Evolutionary conservation across 2,888 invertebrate genomes (phyloP).

Genomic region (Cerastoderma edule): DNA sequence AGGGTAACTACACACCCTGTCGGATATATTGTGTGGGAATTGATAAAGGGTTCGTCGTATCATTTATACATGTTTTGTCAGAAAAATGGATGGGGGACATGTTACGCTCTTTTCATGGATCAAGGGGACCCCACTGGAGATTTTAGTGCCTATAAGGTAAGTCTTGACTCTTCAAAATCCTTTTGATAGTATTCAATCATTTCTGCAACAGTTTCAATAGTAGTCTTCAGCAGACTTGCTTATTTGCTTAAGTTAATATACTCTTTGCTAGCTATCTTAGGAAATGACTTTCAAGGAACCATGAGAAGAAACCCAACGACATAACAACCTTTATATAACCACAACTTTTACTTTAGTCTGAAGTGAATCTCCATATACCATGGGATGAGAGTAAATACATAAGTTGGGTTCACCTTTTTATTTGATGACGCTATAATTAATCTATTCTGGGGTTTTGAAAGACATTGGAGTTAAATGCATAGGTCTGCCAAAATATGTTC

Average conservation of each 20-base stretch:
- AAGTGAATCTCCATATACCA: too few species aligned
- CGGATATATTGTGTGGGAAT: slow-evolving; percentile 90
- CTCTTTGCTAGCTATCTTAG: not conserved
- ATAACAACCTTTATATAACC: not conserved
- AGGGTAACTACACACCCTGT: slow-evolving; percentile 88
- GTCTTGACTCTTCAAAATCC: too few species aligned
- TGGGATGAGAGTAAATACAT: too few species aligned
- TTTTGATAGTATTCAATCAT: too few species aligned
- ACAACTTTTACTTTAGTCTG: too few species aligned
- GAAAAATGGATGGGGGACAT: slow-evolving; percentile 94
- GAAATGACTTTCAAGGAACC: not conserved
- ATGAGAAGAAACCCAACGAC: not conserved
- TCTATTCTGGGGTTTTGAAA: too few species aligned
- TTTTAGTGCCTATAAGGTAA: slow-evolving; percentile 88
- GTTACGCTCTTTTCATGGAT: slow-evolving; percentile 94
- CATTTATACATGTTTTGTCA: slow-evolving; percentile 92
- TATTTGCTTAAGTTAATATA: not conserved
- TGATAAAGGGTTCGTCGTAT: slow-evolving; percentile 87
- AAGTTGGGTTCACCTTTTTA: too few species aligned
- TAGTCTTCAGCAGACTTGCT: not conserved
- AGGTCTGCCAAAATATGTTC: too few species aligned
- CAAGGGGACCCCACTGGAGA: slow-evolving; percentile 95
- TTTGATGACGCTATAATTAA: too few species aligned
- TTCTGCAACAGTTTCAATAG: not conserved
- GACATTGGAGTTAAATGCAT: too few species aligned